Evolutionary conservation across 2,797 vertebrate genomes (phyloP), one percentile per base, ranked within the genome.

Genomic region (Etheostoma perlongum): DNA sequence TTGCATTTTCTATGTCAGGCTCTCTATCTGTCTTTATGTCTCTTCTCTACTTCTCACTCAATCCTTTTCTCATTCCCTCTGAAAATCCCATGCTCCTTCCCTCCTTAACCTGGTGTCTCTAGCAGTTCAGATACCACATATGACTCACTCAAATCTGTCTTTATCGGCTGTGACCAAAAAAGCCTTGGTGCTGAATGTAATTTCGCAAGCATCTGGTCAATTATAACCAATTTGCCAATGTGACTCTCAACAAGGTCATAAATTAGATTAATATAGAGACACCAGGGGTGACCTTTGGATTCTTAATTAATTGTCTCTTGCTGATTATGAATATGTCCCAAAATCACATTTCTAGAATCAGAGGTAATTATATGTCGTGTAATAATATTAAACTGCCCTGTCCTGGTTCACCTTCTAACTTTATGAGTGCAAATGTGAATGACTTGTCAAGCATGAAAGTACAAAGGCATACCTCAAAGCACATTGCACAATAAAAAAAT

Each of bases 1-100:
- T 83, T 81, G 86, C 80, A 7, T 75, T 89, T 89, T 87, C 82
- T 81, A 89, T 88, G 68, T 86, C 83, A 30, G 55, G 74, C 75
- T 77, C 74, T 62, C 76, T 23, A 82, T 82, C 81, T 18, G 25
- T 84, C 83, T 84, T 83, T 25, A 79, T 47, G 77, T 67, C 76
- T 78, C 67, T 40, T 21, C 67, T 25, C 47, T 49, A 66, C 54
- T 78, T 75, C 76, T 79, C 64, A 36, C 62, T 78, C 62, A 46
- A 15, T 86, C 71, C 64, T 75, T 72, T 82, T 80, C 67, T 81
- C 69, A 82, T 87, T 89, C 83, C 59, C 80, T 67, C 44, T 16
- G 15, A 65, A 83, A 74, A 81, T 52, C 23, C 69, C 44, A n/a
- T 11, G 18, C 21, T 5, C 40, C 66, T 59, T 63, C 46, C 36